Evolutionary conservation across 2,888 invertebrate genomes (phyloP).

Genomic region (Cryptophagus acutangulus): DNA sequence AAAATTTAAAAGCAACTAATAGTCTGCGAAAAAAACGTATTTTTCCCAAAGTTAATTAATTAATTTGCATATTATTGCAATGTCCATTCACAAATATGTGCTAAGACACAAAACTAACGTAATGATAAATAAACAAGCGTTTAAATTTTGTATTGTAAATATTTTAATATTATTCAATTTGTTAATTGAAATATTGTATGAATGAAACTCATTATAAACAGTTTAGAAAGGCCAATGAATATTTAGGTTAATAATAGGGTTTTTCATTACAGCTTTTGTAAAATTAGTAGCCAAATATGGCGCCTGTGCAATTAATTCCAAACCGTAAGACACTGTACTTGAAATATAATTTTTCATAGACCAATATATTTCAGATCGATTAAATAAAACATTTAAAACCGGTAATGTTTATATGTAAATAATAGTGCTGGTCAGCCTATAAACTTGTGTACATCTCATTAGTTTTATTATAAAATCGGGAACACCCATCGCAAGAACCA

Average conservation of each 20-base stretch:
- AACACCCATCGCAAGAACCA: background rate
- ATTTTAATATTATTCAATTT: too few species aligned
- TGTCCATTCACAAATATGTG: constrained; percentile 1
- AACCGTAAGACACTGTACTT: too few species aligned
- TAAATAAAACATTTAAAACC: too few species aligned
- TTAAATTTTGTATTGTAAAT: background rate
- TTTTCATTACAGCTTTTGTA: constrained; percentile 18
- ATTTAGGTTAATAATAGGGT: constrained; percentile 19
- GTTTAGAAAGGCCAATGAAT: constrained; percentile 4
- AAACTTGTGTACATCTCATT: constrained; percentile 1
- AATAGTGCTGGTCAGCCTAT: constrained; percentile 2
- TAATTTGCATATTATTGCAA: background rate
- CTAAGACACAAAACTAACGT: too few species aligned
- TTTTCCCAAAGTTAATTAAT: too few species aligned
- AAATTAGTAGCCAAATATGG: constrained; percentile 18
- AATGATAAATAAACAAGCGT: background rate
- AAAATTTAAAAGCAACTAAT: background rate
- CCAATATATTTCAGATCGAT: too few species aligned
- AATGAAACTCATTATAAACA: constrained; percentile 1
- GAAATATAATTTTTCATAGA: too few species aligned
- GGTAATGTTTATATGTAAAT: background rate
- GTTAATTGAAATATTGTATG: constrained; percentile 4
- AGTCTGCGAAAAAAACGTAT: background rate
- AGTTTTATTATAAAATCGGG: constrained; percentile 1
- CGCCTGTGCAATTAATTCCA: constrained; percentile 16